These are phyloP conservation scores for Platycheirus rosarum DNA, from an alignment of 2,888 invertebrate species.

Conservation along the genomic window DNA sequence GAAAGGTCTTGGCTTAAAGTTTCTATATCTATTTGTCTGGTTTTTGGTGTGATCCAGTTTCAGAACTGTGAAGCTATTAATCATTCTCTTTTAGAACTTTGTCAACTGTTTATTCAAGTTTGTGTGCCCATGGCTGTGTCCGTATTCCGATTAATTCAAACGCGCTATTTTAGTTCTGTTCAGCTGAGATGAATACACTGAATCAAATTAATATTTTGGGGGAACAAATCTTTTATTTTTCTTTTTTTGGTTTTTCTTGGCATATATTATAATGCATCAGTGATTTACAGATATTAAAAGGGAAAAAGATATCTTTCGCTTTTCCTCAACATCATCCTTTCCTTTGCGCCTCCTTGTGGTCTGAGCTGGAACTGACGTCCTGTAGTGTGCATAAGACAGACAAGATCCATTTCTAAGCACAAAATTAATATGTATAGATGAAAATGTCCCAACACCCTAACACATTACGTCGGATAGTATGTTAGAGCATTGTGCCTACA, in stretches of 20 bases:
- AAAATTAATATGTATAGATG: conserved; percentile 26
- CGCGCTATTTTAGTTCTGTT: conserved; percentile 16
- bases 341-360: not conserved
- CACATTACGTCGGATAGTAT: conserved; percentile 12
- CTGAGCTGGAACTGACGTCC: not conserved
- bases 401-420: conserved; percentile 29
- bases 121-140: conserved; percentile 19
- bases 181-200: conserved; percentile 29
- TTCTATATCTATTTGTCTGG: not conserved
- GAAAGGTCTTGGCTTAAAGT: conserved; percentile 14
- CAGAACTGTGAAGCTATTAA: conserved; percentile 28
- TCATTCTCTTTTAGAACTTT: conserved; percentile 38
- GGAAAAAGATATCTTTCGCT: conserved; percentile 4
- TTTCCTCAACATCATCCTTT: conserved; percentile 6
- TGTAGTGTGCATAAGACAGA: conserved; percentile 22
- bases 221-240: not conserved
- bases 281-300: conserved; percentile 23
- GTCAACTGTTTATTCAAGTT: conserved; percentile 16
- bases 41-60: not conserved
- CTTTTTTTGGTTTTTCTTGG: not conserved
- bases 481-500: conserved; percentile 14
- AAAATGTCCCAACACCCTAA: not conserved
- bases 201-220: conserved; percentile 34
- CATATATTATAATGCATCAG: conserved; percentile 28
- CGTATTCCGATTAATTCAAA: conserved; percentile 23